A percentile compares a stretch with the other conserved stretches of the same genome.
phyloP scores from a whole-genome alignment of 2,797 vertebrate species.

The Lepidocolaptes lacrymiger region DNA sequence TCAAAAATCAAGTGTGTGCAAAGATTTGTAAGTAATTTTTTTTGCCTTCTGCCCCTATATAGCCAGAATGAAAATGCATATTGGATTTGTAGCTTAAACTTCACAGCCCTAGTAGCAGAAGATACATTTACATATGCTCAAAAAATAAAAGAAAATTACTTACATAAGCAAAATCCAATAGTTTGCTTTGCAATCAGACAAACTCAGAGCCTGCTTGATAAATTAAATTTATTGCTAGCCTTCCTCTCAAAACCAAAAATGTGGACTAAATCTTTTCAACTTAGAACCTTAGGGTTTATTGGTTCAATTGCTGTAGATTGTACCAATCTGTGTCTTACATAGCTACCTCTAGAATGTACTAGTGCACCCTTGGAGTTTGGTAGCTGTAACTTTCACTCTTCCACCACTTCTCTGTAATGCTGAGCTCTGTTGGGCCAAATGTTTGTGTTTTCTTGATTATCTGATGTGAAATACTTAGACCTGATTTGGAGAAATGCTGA shows the following conservation, averaged over 20 bases:
- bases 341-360: not conserved
- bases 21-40: not conserved
- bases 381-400: not conserved
- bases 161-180: not conserved
- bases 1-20: not conserved
- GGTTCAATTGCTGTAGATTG: not conserved
- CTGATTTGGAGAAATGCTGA: not conserved
- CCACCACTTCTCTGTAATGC: not conserved
- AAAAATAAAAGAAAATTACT: not conserved
- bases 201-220: not conserved
- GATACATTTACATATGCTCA: not conserved
- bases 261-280: not conserved
- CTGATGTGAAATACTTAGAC: accelerated
- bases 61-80: not conserved
- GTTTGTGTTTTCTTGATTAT: not conserved
- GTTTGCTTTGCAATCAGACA: not conserved
- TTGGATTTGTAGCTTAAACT: not conserved
- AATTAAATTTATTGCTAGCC: not conserved
- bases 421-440: not conserved
- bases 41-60: accelerated
- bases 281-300: not conserved
- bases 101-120: not conserved
- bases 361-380: not conserved
- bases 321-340: not conserved
- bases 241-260: not conserved